Evolutionary conservation across 2,113 vertebrate genomes (phyloP).

Genomic region (Cephalopholis sonnerati): DNA sequence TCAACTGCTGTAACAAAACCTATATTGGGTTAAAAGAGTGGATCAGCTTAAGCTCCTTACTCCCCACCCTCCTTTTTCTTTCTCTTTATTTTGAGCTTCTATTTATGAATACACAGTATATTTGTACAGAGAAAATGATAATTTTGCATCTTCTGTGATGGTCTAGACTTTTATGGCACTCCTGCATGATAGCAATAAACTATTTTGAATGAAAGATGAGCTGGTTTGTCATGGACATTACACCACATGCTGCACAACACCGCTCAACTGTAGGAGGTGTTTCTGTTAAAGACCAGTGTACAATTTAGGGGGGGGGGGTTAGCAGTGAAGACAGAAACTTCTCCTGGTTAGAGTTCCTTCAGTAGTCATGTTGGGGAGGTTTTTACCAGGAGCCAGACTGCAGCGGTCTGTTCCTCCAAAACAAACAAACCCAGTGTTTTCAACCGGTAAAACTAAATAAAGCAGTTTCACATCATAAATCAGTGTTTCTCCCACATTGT

Average conservation of each 20-base stretch:
- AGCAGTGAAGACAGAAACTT: no score
- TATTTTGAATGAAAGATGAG: slow-evolving; percentile 84
- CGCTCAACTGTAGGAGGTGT: neutral
- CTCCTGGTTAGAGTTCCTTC: no score
- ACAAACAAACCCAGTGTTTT: no score
- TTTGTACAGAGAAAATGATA: slow-evolving; percentile 80
- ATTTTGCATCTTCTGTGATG: slow-evolving; percentile 87
- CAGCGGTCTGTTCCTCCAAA: no score
- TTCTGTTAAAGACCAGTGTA: neutral
- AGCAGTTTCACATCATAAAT: no score
- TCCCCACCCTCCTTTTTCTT: slow-evolving; percentile 37
- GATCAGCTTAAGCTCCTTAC: slow-evolving; percentile 48
- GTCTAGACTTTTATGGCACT: slow-evolving; percentile 86
- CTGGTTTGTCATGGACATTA: neutral
- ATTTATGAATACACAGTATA: slow-evolving; percentile 80
- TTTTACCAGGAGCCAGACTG: no score
- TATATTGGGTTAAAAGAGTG: slow-evolving; percentile 66
- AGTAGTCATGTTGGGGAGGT: no score
- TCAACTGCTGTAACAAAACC: slow-evolving; percentile 77
- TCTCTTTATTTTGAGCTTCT: slow-evolving; percentile 77
- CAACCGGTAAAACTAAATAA: no score
- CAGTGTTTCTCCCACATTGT: no score
- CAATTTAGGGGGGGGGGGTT: no score
- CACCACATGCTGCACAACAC: neutral
- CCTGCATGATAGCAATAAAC: slow-evolving; percentile 90